phyloP scores from a whole-genome alignment of 1,140 invertebrate species.

The Calycopis cecrops region DNA sequence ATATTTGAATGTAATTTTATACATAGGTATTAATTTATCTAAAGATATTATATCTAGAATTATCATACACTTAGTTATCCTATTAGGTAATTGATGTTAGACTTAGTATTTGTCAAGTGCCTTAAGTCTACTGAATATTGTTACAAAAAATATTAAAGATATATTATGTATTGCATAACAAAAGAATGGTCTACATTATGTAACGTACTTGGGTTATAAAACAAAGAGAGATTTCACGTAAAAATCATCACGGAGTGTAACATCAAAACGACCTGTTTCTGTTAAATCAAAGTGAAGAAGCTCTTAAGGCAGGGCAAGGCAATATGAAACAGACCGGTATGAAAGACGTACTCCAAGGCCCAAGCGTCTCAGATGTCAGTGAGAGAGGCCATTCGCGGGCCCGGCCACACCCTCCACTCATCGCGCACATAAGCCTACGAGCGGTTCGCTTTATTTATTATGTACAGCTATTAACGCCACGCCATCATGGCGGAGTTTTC shows the following conservation, averaged over 20 bases:
- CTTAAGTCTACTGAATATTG: too few relatives aligned
- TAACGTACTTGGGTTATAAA: too few relatives aligned
- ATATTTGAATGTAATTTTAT: too few relatives aligned
- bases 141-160: too few relatives aligned
- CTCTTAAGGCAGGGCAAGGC: slow-evolving; percentile 57
- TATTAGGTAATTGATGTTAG: too few relatives aligned
- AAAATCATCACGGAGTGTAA: slow-evolving; percentile 35
- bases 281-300: slow-evolving; percentile 68
- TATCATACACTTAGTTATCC: too few relatives aligned
- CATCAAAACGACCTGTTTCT: slow-evolving; percentile 61
- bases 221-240: slow-evolving; percentile 11
- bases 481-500: slow-evolving; percentile 68
- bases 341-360: slow-evolving; percentile 61
- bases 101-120: too few relatives aligned
- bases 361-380: slow-evolving; percentile 64
- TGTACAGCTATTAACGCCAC: slow-evolving; percentile 71
- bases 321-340: slow-evolving; percentile 67
- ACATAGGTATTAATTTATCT: too few relatives aligned
- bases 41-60: too few relatives aligned
- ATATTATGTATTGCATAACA: too few relatives aligned
- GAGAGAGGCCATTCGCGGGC: slow-evolving; percentile 64
- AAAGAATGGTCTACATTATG: too few relatives aligned
- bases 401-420: slow-evolving; percentile 69
- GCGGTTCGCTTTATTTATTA: slow-evolving; percentile 71
- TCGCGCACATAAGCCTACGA: slow-evolving; percentile 67